Conservation (phyloP, 2,888 invertebrate species). For the Campoplex nolae region DNA sequence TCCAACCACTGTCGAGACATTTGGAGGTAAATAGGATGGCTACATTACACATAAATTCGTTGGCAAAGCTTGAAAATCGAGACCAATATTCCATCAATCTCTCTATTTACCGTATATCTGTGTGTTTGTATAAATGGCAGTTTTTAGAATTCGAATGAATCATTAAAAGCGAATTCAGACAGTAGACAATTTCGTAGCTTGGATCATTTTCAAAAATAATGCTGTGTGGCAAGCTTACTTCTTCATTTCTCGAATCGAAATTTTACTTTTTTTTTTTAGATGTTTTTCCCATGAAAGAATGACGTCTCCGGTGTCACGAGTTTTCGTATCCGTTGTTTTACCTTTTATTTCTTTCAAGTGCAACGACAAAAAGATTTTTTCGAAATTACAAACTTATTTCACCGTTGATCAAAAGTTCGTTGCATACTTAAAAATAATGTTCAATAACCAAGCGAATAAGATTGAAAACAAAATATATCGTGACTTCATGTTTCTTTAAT, state of each 20-base stretch:
- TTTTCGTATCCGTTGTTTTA: background rate
- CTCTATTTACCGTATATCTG: slow-evolving; percentile 18
- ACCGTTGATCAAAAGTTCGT: too few species aligned
- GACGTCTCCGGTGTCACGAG: too few species aligned
- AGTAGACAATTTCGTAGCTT: background rate
- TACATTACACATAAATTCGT: slow-evolving; percentile 1
- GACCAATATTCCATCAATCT: slow-evolving; percentile 29
- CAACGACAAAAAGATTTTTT: background rate
- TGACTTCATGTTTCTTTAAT: background rate
- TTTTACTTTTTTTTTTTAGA: too few species aligned
- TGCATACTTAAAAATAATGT: background rate
- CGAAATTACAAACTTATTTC: too few species aligned
- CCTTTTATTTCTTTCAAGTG: background rate
- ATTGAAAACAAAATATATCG: background rate
- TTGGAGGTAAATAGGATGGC: background rate
- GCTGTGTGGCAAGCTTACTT: background rate
- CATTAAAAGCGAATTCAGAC: background rate
- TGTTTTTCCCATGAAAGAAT: too few species aligned
- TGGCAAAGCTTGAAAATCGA: slow-evolving; percentile 38
- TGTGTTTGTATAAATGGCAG: slow-evolving; percentile 5
- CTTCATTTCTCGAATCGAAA: too few species aligned
- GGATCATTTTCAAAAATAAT: background rate
- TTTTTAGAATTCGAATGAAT: background rate
- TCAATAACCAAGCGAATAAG: background rate
- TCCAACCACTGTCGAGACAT: slow-evolving; percentile 27